Percentiles rank a stretch among this genome's conserved stretches.
Conservation (phyloP, 2,797 vertebrate species). For the Acrossocheilus wenchowensis region DNA sequence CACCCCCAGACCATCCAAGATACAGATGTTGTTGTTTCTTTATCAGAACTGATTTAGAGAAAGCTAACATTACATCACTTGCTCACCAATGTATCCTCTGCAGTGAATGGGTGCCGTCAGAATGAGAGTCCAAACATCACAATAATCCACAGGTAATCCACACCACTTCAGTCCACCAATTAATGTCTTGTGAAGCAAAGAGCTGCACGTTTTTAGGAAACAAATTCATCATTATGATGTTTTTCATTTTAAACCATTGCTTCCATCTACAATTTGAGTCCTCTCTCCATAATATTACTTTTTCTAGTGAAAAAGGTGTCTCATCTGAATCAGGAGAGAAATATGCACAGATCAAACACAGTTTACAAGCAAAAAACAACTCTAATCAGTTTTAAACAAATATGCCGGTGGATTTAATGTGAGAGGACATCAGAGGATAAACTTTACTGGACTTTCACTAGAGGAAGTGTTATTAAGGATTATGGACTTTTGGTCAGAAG, state of each 20-base stretch:
- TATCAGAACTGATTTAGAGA: background rate
- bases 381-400: background rate
- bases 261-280: background rate
- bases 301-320: background rate
- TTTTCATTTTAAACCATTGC: background rate
- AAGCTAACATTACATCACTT: background rate
- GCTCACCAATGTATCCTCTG: background rate
- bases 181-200: too few species aligned
- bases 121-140: too few species aligned
- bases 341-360: background rate
- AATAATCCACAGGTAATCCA: too few species aligned
- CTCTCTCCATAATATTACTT: background rate
- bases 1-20: too few species aligned
- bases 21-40: too few species aligned
- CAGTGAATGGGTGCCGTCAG: background rate
- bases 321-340: too few species aligned
- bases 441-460: background rate
- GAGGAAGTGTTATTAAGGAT: too few species aligned
- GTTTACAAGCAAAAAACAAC: background rate
- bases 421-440: background rate
- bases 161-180: too few species aligned
- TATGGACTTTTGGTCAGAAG: too few species aligned
- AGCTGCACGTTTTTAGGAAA: background rate
- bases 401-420: background rate
- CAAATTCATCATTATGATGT: background rate